Base-by-base conservation (phyloP, 2,888 invertebrate species). In the Monochamus alternatus region DNA sequence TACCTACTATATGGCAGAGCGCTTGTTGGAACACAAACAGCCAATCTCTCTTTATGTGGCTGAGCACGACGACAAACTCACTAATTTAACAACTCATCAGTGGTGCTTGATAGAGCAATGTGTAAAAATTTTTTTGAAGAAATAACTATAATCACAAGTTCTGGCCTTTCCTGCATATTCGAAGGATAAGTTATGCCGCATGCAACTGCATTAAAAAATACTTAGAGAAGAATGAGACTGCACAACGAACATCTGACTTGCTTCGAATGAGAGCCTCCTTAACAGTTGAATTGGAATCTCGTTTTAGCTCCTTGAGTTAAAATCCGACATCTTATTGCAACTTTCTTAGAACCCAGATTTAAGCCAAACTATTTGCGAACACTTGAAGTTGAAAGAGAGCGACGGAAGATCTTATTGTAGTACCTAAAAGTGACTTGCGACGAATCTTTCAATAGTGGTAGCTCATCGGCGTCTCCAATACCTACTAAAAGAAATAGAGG, bases 371-470 rank as follows among this genome's bases (percentile, higher is more conserved):
- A 77, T 67, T 75, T 83, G 78, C 67, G 75, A 79, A 62, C 76
- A 38, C 65, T 82, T 78, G 75, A 84, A 81, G 76, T 81, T 67
- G 81, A 83, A 81, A 84, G 71, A 81, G 82, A 83, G 60, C 76
- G 81, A 75, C 84, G 82, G 76, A 80, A 80, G 67, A 81, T 82
- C 75, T 76, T 85, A 67, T 62, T 84, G 78, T 81, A 84, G 67
- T 75, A 64, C 80, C 60, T 84, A 59, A 83, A 84, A 84, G 78
- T 71, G 67, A 76, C 74, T 80, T 84, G 80, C 77, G 80, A 84
- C 78, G 84, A 84, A 77, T 68, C 72, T 73, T 73, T 72, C 67
- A 66, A 22, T 73, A 76, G 77, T 73, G 66, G 30, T 47, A 70
- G 69, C 22, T 71, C 75, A 62, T 72, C 69, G 51, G 60, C 0